Evolutionary conservation across 2,113 vertebrate species (phyloP).

Genomic region (Campylomormyrus tamandua): DNA sequence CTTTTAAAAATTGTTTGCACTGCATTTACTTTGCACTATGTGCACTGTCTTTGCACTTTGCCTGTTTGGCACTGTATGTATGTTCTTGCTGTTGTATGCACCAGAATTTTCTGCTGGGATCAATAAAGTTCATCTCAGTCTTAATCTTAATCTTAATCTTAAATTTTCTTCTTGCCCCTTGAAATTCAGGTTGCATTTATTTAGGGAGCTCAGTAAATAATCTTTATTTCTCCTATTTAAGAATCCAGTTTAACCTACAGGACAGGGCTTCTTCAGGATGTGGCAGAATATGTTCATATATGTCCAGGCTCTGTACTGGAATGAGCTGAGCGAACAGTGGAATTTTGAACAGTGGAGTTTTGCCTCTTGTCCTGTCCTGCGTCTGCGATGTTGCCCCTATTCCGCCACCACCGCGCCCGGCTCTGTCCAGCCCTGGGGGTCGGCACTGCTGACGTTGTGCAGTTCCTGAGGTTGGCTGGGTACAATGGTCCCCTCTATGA

Average conservation of each 20-base stretch:
- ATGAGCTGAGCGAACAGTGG: background rate
- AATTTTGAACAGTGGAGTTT: background rate
- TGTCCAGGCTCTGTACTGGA: background rate
- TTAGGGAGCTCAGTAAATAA: background rate
- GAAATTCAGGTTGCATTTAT: background rate
- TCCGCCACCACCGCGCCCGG: background rate
- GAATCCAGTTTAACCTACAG: background rate
- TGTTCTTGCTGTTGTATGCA: background rate
- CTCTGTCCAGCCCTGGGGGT: background rate
- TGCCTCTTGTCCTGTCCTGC: background rate
- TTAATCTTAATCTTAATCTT: background rate
- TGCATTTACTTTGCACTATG: background rate
- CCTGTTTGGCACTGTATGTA: background rate
- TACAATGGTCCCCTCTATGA: slow-evolving; percentile 13
- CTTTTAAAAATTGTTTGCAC: background rate
- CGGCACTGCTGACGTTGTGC: background rate
- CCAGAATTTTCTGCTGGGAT: background rate
- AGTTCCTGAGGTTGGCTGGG: background rate
- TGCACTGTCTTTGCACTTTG: background rate
- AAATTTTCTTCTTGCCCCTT: background rate
- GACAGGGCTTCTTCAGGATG: background rate
- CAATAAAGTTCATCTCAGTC: background rate
- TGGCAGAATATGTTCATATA: background rate
- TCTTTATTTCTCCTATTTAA: background rate
- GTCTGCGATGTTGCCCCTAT: background rate